phyloP scores from a whole-genome alignment of 2,797 vertebrate genomes.

The Mus spretus region DNA sequence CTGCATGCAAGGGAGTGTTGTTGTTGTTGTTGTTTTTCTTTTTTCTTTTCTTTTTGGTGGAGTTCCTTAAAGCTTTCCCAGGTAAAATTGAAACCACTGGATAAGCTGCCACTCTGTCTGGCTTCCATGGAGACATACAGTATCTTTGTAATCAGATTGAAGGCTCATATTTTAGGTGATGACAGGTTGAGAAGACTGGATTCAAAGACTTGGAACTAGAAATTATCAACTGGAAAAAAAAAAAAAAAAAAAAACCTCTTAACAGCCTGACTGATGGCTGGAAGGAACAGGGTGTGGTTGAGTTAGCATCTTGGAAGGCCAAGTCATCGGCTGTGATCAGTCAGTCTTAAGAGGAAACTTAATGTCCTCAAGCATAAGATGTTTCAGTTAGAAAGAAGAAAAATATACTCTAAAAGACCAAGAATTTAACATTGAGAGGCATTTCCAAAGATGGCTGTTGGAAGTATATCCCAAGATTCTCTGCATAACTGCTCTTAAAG shows the following conservation, averaged over 20 bases:
- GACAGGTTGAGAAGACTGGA: constrained; percentile 73
- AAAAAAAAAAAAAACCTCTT: neutral
- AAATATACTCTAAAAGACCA: neutral
- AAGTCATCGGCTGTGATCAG: constrained; percentile 48
- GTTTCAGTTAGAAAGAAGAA: constrained; percentile 11
- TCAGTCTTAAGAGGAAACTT: constrained; percentile 48
- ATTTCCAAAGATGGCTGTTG: constrained; percentile 8
- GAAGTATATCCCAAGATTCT: neutral
- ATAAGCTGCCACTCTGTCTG: constrained; percentile 54
- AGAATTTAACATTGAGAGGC: neutral
- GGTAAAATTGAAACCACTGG: neutral
- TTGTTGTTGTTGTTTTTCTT: neutral
- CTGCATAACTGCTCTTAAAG: constrained; percentile 13
- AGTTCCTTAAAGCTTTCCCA: constrained; percentile 49
- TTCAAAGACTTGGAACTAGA: constrained; percentile 69
- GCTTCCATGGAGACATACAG: constrained; percentile 63
- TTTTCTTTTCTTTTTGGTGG: constrained; percentile 21
- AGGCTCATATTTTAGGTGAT: constrained; percentile 79
- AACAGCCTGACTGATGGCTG: constrained; percentile 69
- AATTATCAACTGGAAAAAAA: constrained; percentile 75
- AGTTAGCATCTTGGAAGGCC: constrained; percentile 61
- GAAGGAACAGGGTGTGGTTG: constrained; percentile 47
- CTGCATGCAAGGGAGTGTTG: neutral
- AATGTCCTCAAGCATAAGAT: constrained; percentile 51
- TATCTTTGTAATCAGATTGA: constrained; percentile 71